phyloP scores from a whole-genome alignment of 1,140 invertebrate species.

The Coptotermes formosanus region DNA sequence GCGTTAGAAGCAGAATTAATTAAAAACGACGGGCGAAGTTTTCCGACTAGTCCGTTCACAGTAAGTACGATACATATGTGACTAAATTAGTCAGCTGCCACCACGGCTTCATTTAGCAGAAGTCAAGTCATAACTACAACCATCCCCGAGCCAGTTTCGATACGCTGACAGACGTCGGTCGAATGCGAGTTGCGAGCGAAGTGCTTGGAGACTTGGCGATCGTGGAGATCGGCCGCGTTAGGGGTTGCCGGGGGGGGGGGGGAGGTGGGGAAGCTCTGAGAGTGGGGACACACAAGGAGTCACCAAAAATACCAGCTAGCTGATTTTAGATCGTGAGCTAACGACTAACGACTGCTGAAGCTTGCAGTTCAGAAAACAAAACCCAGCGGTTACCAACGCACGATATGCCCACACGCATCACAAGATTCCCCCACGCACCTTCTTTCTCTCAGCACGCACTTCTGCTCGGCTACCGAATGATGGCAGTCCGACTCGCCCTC shows the following conservation, averaged over 20 bases:
- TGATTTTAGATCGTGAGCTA: conserved; percentile 41
- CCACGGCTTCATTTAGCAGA: conserved; percentile 69
- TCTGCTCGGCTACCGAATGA: too few relatives aligned
- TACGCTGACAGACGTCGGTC: conserved; percentile 74
- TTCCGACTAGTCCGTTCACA: conserved; percentile 35
- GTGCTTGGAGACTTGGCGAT: conserved; percentile 46
- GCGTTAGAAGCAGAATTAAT: conserved; percentile 15
- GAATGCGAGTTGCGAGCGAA: conserved; percentile 79
- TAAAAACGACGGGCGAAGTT: neutral
- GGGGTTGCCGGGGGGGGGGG: conserved; percentile 39
- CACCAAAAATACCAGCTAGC: conserved; percentile 38
- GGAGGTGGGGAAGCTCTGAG: neutral
- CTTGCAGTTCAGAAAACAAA: neutral
- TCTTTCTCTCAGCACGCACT: too few relatives aligned
- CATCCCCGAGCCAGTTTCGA: conserved; percentile 70
- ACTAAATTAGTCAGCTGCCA: conserved; percentile 41
- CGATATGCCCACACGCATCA: neutral
- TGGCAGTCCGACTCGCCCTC: too few relatives aligned
- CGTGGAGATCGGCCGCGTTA: conserved; percentile 45
- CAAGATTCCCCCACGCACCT: too few relatives aligned
- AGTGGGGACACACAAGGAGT: conserved; percentile 42
- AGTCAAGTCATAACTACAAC: conserved; percentile 72
- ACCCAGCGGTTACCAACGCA: neutral
- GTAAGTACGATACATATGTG: conserved; percentile 26
- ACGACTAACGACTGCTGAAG: neutral